Evolutionary conservation across 2,797 vertebrate species (phyloP).

Genomic region (Eutrigla gurnardus): DNA sequence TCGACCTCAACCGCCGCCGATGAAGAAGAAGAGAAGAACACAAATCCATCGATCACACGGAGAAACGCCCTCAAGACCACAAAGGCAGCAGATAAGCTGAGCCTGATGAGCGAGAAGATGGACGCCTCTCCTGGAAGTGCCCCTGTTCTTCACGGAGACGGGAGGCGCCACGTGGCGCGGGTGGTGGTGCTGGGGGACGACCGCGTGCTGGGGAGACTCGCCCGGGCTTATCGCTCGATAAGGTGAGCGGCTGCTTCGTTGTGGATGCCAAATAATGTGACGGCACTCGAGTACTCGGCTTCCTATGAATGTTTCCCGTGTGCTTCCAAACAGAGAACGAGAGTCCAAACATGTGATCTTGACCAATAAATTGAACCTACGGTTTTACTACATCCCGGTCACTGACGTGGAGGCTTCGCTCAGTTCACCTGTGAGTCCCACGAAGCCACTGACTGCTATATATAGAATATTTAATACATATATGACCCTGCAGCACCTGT

Average conservation of each 20-base stretch:
- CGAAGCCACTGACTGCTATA: background rate
- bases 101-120: constrained; percentile 72
- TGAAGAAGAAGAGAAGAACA: constrained; percentile 71
- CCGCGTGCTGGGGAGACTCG: constrained; percentile 86
- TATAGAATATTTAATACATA: too few species aligned
- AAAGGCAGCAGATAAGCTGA: constrained; percentile 63
- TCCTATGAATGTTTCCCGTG: background rate
- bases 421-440: constrained; percentile 18
- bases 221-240: constrained; percentile 83
- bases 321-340: constrained; percentile 79
- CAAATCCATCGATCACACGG: constrained; percentile 69
- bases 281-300: background rate
- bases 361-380: constrained; percentile 86
- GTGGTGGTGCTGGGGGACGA: constrained; percentile 90
- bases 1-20: constrained; percentile 49
- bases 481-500: constrained; percentile 1
- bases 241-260: constrained; percentile 74
- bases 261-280: background rate
- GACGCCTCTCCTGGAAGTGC: constrained; percentile 45
- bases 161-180: constrained; percentile 81
- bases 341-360: constrained; percentile 85
- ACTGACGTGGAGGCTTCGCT: constrained; percentile 11
- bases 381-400: constrained; percentile 89
- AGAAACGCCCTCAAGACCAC: constrained; percentile 79
- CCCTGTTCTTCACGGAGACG: constrained; percentile 54